Evolutionary conservation across 1,140 invertebrate species (phyloP).

Genomic region (Archivesica marissinica): DNA sequence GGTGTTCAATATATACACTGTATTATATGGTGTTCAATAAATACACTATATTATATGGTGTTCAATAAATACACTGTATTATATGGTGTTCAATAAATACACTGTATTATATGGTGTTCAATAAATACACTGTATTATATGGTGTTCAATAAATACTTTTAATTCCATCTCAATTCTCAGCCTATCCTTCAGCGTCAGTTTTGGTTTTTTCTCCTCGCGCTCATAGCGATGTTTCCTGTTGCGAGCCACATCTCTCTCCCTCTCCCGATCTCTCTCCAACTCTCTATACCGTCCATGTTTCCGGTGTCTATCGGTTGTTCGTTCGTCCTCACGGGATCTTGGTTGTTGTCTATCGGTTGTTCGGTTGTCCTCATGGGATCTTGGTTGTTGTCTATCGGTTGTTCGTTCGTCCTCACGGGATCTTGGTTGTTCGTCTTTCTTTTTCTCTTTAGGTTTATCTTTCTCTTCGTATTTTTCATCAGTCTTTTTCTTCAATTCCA

Average conservation of each 20-base stretch:
- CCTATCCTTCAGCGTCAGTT: slow-evolving; percentile 49
- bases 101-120: no score
- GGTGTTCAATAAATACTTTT: no score
- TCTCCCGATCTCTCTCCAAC: slow-evolving; percentile 9
- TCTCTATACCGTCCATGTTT: slow-evolving; percentile 48
- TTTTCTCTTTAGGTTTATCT: slow-evolving; percentile 75
- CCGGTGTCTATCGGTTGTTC: slow-evolving; percentile 40
- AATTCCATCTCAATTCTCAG: slow-evolving; percentile 53
- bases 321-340: slow-evolving; percentile 42
- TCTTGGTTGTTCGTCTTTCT: slow-evolving; percentile 58
- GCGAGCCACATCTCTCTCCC: slow-evolving; percentile 19
- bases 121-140: no score
- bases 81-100: no score
- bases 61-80: no score
- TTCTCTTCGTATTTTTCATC: slow-evolving; percentile 80
- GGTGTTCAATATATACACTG: no score
- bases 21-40: no score
- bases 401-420: slow-evolving; percentile 46
- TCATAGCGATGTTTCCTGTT: slow-evolving; percentile 18
- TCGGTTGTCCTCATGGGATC: slow-evolving; percentile 43
- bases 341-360: background rate
- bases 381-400: slow-evolving; percentile 44
- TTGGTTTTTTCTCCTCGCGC: slow-evolving; percentile 48
- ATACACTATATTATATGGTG: no score
- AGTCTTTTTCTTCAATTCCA: slow-evolving; percentile 62